Evolutionary conservation across 2,113 vertebrate species (phyloP).

Genomic region (Neodontobutis hainanensis): DNA sequence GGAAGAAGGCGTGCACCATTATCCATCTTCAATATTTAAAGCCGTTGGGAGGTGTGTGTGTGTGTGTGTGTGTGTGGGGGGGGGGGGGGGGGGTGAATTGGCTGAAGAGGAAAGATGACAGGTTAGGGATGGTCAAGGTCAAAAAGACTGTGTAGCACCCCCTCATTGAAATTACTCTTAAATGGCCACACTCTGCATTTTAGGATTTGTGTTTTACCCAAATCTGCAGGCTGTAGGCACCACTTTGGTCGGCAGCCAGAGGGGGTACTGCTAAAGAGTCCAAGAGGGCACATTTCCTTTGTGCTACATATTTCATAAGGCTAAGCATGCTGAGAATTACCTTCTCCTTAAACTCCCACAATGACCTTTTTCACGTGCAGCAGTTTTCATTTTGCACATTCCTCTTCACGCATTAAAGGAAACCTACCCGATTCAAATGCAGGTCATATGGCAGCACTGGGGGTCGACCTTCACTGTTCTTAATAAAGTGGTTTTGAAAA

Average conservation of each 20-base stretch:
- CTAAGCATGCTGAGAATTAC: slow-evolving; percentile 69
- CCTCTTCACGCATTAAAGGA: slow-evolving; percentile 68
- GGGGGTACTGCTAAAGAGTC: slow-evolving; percentile 40
- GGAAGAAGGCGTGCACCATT: slow-evolving; percentile 62
- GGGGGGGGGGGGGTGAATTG: slow-evolving; percentile 3
- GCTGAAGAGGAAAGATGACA: slow-evolving; percentile 39
- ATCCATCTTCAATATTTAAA: slow-evolving; percentile 78
- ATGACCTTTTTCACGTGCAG: slow-evolving; percentile 25
- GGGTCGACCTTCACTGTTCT: slow-evolving; percentile 25
- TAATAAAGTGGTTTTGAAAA: slow-evolving; percentile 26
- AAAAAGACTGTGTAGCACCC: slow-evolving; percentile 19
- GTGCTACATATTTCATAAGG: slow-evolving; percentile 76
- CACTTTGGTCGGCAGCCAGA: slow-evolving; percentile 23
- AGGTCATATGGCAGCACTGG: slow-evolving; percentile 46
- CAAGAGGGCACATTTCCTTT: slow-evolving; percentile 70
- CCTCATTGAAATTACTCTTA: background rate
- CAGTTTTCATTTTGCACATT: slow-evolving; percentile 66
- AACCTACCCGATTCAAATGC: slow-evolving; percentile 57
- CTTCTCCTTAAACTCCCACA: slow-evolving; percentile 54
- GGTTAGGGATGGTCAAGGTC: slow-evolving; percentile 49
- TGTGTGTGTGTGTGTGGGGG: background rate
- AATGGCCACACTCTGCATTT: slow-evolving; percentile 1
- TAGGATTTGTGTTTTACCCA: slow-evolving; percentile 11
- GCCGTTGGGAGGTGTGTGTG: slow-evolving; percentile 7
- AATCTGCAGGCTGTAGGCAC: slow-evolving; percentile 19